Conservation (phyloP, 2,797 vertebrate genomes). For the Lacerta viridis region DNA sequence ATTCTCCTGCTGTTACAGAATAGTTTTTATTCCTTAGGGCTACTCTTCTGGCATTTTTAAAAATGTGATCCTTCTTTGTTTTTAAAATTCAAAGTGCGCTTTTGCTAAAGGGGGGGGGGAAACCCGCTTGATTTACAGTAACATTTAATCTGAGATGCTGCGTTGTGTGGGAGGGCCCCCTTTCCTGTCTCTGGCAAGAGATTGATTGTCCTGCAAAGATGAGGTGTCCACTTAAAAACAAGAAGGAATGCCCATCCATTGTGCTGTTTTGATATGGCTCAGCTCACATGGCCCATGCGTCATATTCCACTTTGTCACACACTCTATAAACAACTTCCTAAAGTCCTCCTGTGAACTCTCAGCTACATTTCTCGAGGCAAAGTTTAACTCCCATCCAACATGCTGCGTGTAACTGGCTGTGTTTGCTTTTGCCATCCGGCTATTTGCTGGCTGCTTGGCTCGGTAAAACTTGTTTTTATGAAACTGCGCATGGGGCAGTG, state of each 20-base stretch:
- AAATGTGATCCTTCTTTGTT: neutral
- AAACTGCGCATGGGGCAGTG: neutral
- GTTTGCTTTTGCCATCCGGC: neutral
- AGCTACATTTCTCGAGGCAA: neutral
- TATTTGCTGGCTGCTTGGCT: neutral
- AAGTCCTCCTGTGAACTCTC: constrained; percentile 6
- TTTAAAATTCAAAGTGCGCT: neutral
- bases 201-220: neutral
- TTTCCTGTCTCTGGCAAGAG: neutral
- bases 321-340: neutral
- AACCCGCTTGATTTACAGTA: neutral
- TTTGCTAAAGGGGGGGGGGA: neutral
- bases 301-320: neutral
- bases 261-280: neutral
- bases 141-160: neutral
- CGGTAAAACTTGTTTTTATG: neutral
- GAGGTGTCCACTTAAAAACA: neutral
- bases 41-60: neutral
- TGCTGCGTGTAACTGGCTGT: neutral
- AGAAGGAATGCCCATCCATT: neutral
- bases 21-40: neutral
- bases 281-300: neutral
- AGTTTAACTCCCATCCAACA: neutral
- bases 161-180: neutral
- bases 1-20: neutral